A percentile compares a stretch with the other conserved stretches of the same genome.
phyloP scores from a whole-genome alignment of 2,113 vertebrate genomes.

The Syrrhaptes paradoxus region DNA sequence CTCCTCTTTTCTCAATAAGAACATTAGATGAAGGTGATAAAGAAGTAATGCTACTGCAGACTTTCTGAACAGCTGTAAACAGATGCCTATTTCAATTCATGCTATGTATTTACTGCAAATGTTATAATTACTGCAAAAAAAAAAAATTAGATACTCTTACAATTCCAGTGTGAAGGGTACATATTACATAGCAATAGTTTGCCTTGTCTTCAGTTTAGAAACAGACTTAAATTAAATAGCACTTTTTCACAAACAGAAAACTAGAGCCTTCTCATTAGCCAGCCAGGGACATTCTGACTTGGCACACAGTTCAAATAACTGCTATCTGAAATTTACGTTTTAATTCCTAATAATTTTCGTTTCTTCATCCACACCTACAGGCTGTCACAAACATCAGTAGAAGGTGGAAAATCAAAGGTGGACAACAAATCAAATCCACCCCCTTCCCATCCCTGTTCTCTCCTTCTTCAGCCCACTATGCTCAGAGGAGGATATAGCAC shows the following conservation, averaged over 20 bases:
- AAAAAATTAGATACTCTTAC: background rate
- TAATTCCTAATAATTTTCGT: background rate
- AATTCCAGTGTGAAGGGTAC: background rate
- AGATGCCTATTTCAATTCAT: background rate
- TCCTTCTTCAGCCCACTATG: background rate
- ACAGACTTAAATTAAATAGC: background rate
- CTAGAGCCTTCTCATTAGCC: background rate
- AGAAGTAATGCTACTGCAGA: background rate
- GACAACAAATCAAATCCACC: background rate
- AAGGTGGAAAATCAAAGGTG: background rate
- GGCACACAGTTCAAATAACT: background rate
- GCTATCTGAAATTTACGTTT: background rate
- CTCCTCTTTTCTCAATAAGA: background rate
- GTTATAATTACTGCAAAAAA: background rate
- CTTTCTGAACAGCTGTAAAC: background rate
- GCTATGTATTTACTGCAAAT: background rate
- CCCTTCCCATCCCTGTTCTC: background rate
- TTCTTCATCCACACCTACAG: background rate
- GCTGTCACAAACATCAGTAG: background rate
- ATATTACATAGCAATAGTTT: background rate
- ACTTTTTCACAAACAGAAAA: background rate
- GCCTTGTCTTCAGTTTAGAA: background rate
- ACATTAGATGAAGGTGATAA: background rate
- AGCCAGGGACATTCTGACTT: background rate
- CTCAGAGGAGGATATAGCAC: background rate